Evolutionary conservation across 2,888 invertebrate genomes (phyloP).

Genomic region (Bedellia somnulentella): DNA sequence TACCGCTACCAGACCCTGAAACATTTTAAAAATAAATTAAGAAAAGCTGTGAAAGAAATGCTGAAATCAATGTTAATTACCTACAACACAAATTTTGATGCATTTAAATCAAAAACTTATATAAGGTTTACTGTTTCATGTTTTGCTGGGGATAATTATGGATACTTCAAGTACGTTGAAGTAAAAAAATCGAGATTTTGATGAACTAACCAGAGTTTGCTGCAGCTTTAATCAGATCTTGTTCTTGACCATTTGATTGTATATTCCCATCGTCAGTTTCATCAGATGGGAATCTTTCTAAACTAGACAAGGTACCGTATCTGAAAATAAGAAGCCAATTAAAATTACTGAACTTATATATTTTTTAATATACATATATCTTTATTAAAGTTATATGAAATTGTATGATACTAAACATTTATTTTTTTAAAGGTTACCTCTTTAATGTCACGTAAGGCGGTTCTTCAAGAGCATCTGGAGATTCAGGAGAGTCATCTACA

Average conservation of each 20-base stretch:
- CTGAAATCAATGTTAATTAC: not conserved
- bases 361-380: no score
- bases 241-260: conserved; percentile 40
- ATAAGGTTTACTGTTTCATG: no score
- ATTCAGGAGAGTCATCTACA: conserved; percentile 69
- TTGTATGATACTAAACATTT: no score
- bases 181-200: no score
- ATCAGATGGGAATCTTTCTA: conserved; percentile 68
- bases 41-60: not conserved
- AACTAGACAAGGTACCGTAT: conserved; percentile 73
- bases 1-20: conserved; percentile 43
- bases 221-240: conserved; percentile 30
- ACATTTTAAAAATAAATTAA: conserved; percentile 2
- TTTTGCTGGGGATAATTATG: no score
- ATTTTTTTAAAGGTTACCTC: conserved; percentile 38
- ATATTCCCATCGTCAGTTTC: conserved; percentile 62
- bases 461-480: conserved; percentile 69
- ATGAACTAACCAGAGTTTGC: no score
- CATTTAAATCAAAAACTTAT: no score
- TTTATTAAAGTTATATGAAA: no score
- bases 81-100: no score
- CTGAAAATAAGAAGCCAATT: conserved; percentile 23
- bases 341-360: no score
- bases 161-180: no score
- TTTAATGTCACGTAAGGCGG: conserved; percentile 73